Base-by-base conservation (phyloP, 2,797 vertebrate genomes). In the Cuniculus paca region DNA sequence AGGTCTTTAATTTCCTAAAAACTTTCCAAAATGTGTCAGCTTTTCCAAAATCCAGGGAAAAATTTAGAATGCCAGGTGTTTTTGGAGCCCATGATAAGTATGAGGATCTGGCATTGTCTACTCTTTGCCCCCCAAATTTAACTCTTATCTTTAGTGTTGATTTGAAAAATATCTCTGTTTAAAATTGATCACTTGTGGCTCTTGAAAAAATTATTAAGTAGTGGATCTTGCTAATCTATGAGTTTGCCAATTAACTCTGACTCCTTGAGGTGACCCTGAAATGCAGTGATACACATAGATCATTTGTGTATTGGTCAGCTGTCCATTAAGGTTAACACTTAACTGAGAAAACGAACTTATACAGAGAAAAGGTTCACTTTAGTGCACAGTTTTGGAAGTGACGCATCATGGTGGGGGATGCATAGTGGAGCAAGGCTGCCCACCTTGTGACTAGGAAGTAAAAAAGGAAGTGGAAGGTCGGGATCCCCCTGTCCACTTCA, bases 11-110 rank as follows among this genome's bases (percentile, higher is more conserved):
- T n/a, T n/a, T n/a, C n/a, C n/a, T n/a, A 50, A 87, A 93, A 88
- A 28, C 22, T 45, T 88, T 39, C 74, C 42, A 39, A 95, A 87
- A 28, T 68, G 11, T 79, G 39, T 39, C 48, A 65, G 36, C 48
- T 72, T 91, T 91, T 89, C 28, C 94, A 86, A 65, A 95, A 95
- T 81, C 74, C n/a, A 60, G 52, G 78, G 52, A 22, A 70, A 26
- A 84, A 68, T 10, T 36, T 17, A n/a, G 52, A 87, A 79, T 36
- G 42, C 6, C 12, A 70, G 28, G 36, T 88, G 74, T 89, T 95
- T 83, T 83, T 45, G 70, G 28, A 92, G 58, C 24, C 50, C 1
- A 1, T 84, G 45, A 75, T 84, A 83, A 28, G 74, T 77, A 34
- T 12, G 70, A 78, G 3, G 74, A 26, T 86, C 68, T 36, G 0